Evolutionary conservation across 2,797 vertebrate genomes (phyloP).

Genomic region (Serranus cabrilla): DNA sequence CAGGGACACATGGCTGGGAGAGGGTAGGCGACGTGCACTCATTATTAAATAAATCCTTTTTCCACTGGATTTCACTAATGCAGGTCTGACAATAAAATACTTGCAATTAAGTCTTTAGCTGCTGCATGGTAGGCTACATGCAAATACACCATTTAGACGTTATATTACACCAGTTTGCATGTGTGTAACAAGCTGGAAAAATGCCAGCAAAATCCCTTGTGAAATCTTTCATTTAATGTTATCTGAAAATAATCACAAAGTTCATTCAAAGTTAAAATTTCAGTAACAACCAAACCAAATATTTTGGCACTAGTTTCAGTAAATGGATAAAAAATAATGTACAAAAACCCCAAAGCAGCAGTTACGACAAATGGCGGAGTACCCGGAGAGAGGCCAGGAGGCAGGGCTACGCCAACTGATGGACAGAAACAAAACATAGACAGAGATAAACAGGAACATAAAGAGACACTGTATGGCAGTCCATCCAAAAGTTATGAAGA

Average conservation of each 20-base stretch:
- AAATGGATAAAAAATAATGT: no score
- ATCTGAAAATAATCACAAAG: no score
- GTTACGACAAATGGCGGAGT: no score
- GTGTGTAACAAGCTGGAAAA: not conserved
- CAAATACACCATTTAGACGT: not conserved
- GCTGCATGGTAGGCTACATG: not conserved
- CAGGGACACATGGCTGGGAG: conserved; percentile 34
- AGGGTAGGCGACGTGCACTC: conserved; percentile 19
- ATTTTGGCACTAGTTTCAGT: no score
- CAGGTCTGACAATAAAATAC: not conserved
- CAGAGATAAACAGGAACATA: no score
- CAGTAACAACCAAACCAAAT: no score
- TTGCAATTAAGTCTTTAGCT: not conserved
- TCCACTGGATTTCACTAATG: conserved; percentile 17
- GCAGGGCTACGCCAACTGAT: no score
- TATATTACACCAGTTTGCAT: not conserved
- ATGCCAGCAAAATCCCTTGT: not conserved
- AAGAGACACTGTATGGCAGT: not conserved
- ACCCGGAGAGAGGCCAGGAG: no score
- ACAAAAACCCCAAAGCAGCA: no score
- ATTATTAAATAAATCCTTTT: conserved; percentile 44
- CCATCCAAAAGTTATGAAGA: not conserved
- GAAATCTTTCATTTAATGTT: not conserved
- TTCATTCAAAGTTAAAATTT: no score
- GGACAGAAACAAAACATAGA: no score